Conservation (phyloP, 2,113 vertebrate species). For the Motacilla alba region DNA sequence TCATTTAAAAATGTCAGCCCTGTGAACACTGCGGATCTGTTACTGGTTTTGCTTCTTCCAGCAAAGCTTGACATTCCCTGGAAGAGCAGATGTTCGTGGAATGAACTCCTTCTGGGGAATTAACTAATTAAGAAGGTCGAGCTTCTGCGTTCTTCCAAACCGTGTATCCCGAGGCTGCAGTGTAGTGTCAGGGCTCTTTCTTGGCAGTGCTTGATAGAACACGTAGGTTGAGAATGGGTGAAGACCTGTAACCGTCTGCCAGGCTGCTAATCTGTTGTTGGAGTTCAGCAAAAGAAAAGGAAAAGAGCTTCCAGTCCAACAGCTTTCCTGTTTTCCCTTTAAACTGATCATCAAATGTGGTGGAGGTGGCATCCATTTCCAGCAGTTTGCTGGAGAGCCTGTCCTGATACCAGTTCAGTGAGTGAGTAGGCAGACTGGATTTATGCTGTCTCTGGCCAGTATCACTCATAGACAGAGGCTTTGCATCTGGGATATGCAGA, state of each 20-base stretch:
- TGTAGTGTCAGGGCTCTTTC: not conserved
- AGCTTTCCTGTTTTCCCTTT: not conserved
- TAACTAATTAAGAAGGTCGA: slow-evolving; percentile 34
- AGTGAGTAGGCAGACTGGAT: not conserved
- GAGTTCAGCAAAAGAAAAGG: not conserved
- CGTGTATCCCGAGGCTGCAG: not conserved
- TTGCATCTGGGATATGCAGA: not conserved
- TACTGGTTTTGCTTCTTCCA: not conserved
- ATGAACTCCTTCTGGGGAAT: slow-evolving; percentile 27
- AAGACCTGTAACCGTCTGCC: not conserved
- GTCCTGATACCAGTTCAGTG: not conserved
- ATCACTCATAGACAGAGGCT: not conserved
- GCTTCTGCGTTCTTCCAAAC: not conserved
- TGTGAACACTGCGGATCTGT: not conserved
- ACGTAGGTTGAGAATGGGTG: not conserved
- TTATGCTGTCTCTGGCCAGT: not conserved
- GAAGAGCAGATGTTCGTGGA: not conserved
- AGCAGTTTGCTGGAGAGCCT: not conserved
- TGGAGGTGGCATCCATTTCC: not conserved
- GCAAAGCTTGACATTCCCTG: not conserved
- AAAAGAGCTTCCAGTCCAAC: not conserved
- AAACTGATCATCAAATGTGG: not conserved
- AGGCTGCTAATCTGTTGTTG: not conserved
- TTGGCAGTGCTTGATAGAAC: not conserved
- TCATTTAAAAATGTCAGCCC: not conserved